phyloP scores from a whole-genome alignment of 2,113 vertebrate species.

The Acinonyx jubatus region DNA sequence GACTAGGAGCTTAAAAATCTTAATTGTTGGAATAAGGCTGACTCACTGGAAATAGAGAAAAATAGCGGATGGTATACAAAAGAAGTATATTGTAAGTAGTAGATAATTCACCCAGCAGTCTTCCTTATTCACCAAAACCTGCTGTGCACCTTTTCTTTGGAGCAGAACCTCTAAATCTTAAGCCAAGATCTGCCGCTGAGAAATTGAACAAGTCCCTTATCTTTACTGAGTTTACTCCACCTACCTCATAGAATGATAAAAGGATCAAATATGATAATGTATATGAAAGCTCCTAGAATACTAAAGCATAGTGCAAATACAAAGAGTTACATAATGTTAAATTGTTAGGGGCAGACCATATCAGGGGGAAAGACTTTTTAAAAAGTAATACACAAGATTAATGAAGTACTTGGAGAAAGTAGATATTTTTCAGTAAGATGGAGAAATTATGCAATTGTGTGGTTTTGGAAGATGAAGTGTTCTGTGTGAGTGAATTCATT shows the following conservation, averaged over 20 bases:
- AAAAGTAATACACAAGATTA: background rate
- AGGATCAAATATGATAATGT: background rate
- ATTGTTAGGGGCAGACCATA: background rate
- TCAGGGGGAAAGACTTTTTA: background rate
- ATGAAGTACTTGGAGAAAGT: background rate
- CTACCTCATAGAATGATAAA: background rate
- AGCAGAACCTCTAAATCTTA: background rate
- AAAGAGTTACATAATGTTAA: background rate
- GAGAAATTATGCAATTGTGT: background rate
- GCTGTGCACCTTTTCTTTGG: background rate
- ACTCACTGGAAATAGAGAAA: background rate
- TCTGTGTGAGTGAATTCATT: background rate
- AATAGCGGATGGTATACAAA: background rate
- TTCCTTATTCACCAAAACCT: background rate
- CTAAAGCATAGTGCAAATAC: background rate
- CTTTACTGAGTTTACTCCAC: background rate
- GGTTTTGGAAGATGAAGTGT: constrained; percentile 13
- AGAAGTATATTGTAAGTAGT: background rate
- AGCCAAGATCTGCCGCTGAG: background rate
- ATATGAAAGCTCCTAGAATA: background rate
- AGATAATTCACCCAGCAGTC: background rate
- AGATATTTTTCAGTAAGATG: background rate
- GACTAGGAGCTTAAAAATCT: background rate
- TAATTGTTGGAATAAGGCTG: background rate
- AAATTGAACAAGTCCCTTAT: background rate